A percentile compares a stretch with the other conserved stretches of the same genome.
Conservation (phyloP, 2,888 invertebrate genomes). For the Tipula helvola region DNA sequence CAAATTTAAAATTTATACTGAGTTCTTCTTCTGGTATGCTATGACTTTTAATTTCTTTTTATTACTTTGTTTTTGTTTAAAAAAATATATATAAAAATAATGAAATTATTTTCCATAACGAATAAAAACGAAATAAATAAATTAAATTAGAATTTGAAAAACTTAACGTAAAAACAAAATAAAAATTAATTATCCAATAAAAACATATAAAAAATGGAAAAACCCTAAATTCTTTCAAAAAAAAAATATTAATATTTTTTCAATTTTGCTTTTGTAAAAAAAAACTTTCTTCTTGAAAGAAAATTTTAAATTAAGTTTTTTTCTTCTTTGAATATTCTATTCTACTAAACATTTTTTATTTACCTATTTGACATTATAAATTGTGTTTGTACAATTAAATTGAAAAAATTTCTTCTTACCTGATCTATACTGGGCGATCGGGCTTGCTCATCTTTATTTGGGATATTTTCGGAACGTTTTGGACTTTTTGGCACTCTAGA, state of each 20-base stretch:
- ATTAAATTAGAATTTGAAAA: slow-evolving; percentile 6
- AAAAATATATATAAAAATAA: not conserved
- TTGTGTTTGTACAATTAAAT: not conserved
- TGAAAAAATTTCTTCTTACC: slow-evolving; percentile 42
- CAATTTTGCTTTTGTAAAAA: not conserved
- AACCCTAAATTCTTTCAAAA: not conserved
- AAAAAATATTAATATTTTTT: slow-evolving; percentile 4
- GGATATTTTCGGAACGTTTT: slow-evolving; percentile 40
- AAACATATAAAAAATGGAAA: slow-evolving; percentile 4
- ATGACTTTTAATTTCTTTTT: slow-evolving; percentile 16
- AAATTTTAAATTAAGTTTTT: not conserved
- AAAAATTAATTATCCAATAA: not conserved
- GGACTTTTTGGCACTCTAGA: slow-evolving; percentile 69
- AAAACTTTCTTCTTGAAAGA: not conserved
- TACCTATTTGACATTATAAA: not conserved
- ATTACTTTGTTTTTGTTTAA: not conserved
- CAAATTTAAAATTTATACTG: not conserved
- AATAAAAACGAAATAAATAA: not conserved
- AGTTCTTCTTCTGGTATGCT: slow-evolving; percentile 20
- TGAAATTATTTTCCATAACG: not conserved
- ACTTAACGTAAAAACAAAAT: slow-evolving; percentile 8
- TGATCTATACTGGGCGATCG: slow-evolving; percentile 82
- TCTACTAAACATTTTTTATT: slow-evolving; percentile 12
- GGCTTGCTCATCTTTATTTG: slow-evolving; percentile 45
- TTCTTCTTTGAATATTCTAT: slow-evolving; percentile 13